Conservation (phyloP, 2,113 vertebrate genomes). For the Cryptotis parvus region DNA sequence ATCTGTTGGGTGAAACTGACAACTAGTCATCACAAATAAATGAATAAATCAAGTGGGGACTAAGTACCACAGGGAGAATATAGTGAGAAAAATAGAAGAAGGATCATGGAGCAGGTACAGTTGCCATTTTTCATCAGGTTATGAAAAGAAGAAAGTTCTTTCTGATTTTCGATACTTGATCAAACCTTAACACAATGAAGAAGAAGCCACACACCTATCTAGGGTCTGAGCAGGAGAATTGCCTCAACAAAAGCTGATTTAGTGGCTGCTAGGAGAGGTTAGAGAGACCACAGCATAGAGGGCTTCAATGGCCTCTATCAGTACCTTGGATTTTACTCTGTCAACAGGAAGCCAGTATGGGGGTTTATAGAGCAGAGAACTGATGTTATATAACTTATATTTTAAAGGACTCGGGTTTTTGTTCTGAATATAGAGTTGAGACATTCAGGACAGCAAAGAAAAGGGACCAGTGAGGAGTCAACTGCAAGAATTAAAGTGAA, state of each 20-base stretch:
- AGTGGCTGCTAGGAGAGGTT: background rate
- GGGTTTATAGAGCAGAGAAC: background rate
- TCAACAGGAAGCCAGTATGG: background rate
- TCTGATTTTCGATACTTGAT: background rate
- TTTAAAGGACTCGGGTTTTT: background rate
- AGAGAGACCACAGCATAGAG: rapidly evolving
- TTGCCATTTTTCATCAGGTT: background rate
- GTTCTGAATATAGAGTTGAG: background rate
- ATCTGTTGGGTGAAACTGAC: background rate
- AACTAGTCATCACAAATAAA: background rate
- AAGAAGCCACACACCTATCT: background rate
- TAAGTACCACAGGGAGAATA: background rate
- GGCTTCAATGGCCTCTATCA: background rate
- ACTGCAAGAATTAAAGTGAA: background rate
- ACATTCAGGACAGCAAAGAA: background rate
- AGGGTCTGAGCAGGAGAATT: background rate
- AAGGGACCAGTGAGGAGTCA: background rate
- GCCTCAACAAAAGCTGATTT: background rate
- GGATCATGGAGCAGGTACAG: background rate
- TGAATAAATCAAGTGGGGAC: background rate
- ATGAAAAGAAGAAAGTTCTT: background rate
- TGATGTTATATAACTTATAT: background rate
- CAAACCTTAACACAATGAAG: background rate
- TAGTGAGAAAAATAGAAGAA: background rate
- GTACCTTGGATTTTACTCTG: background rate